Evolutionary conservation across 2,888 invertebrate species (phyloP).

Genomic region (Lasioglossum figueresi): DNA sequence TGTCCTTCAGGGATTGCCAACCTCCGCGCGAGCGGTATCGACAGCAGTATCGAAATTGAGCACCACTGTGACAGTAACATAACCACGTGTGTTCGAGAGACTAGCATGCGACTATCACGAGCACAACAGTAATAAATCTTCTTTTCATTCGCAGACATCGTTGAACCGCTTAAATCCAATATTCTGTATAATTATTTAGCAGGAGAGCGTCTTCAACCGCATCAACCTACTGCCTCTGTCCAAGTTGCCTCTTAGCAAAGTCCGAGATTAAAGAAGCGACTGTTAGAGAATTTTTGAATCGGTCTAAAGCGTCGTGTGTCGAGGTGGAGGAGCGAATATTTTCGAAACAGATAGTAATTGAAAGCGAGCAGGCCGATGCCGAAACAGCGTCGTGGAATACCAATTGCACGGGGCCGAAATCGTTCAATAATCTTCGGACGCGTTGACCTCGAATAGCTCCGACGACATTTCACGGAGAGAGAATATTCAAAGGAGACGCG

Average conservation of each 20-base stretch:
- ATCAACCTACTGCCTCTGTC: too few relatives aligned
- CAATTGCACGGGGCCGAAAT: conserved; percentile 64
- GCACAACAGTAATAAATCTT: conserved; percentile 13
- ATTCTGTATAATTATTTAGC: neutral
- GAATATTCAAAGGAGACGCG: conserved; percentile 49
- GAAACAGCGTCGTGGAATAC: conserved; percentile 77
- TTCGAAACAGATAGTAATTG: conserved; percentile 76
- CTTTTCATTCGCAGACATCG: neutral
- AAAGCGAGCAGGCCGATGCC: conserved; percentile 76
- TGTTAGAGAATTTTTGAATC: conserved; percentile 1
- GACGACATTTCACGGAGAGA: conserved; percentile 22
- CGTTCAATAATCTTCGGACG: conserved; percentile 45
- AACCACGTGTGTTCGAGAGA: conserved; percentile 63
- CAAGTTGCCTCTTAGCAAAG: rapidly evolving
- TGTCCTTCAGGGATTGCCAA: conserved; percentile 81
- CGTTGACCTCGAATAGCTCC: conserved; percentile 25
- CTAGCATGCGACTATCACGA: neutral
- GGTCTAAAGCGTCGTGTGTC: neutral
- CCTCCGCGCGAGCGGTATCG: conserved; percentile 32
- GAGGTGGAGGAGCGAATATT: conserved; percentile 71
- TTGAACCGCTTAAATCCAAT: neutral
- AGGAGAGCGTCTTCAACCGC: neutral
- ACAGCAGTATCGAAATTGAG: conserved; percentile 55
- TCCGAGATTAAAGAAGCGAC: too few relatives aligned
- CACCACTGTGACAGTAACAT: conserved; percentile 67